A percentile compares a stretch with the other conserved stretches of the same genome.
phyloP scores from a whole-genome alignment of 2,888 invertebrate genomes.

The Ophion slaviceki region DNA sequence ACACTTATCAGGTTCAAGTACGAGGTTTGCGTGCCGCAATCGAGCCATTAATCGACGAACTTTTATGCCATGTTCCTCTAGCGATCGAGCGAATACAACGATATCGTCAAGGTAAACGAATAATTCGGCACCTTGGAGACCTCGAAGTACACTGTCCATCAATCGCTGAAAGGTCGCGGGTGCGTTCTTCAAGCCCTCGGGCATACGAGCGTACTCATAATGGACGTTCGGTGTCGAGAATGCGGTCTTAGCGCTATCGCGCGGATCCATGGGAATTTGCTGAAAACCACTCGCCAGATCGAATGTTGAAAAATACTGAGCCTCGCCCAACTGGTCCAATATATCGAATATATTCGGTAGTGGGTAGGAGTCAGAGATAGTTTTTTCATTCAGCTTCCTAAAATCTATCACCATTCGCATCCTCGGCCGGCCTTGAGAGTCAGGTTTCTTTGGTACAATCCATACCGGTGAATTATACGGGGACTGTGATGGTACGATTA shows the following conservation, averaged over 20 bases:
- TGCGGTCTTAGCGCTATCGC: conserved; percentile 43
- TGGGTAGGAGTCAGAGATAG: too few relatives aligned
- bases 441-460: too few relatives aligned
- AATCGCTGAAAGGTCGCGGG: conserved; percentile 2
- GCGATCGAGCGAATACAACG: not conserved
- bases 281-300: conserved; percentile 69
- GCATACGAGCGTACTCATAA: conserved; percentile 25
- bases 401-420: too few relatives aligned
- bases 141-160: not conserved
- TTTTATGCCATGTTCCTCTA: conserved; percentile 23
- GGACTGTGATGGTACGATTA: too few relatives aligned
- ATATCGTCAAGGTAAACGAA: conserved; percentile 10
- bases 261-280: conserved; percentile 63
- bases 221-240: conserved; percentile 19
- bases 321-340: conserved; percentile 58
- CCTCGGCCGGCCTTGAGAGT: too few relatives aligned
- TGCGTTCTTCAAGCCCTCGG: conserved; percentile 10
- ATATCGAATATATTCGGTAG: not conserved
- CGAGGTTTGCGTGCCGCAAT: conserved; percentile 38
- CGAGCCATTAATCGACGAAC: conserved; percentile 38
- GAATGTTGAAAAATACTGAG: conserved; percentile 67
- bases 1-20: not conserved
- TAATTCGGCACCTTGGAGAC: not conserved
- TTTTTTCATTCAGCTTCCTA: too few relatives aligned
- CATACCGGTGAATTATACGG: too few relatives aligned